These are phyloP conservation scores for Psittacus erithacus DNA, from an alignment of 2,113 vertebrate species.

Conservation along the genomic window DNA sequence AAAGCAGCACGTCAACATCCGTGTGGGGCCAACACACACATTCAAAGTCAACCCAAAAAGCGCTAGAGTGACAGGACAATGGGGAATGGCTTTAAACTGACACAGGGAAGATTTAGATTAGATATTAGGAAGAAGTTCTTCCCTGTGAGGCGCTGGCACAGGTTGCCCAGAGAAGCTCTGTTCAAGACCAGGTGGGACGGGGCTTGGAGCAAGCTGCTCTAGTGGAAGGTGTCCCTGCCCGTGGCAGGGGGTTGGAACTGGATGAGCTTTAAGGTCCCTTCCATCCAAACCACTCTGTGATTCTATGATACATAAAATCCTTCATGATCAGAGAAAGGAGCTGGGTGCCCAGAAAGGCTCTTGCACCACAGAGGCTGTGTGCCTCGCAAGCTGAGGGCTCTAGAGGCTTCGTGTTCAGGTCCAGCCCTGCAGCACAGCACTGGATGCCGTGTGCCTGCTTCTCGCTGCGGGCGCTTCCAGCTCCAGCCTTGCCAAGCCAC, in stretches of 20 bases:
- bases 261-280: background rate
- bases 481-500: background rate
- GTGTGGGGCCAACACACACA: accelerated
- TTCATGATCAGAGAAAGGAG: background rate
- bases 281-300: background rate
- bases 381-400: too few species aligned
- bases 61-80: background rate
- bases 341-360: background rate
- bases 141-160: background rate
- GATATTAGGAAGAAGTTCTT: background rate
- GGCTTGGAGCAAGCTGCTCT: background rate
- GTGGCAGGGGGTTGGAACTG: background rate
- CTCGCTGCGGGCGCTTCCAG: background rate
- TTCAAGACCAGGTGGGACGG: background rate
- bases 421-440: background rate
- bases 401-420: accelerated
- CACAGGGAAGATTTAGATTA: background rate
- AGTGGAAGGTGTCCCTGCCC: background rate
- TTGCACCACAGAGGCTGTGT: background rate
- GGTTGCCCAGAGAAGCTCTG: background rate
- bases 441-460: accelerated
- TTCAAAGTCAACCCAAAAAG: background rate
- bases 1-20: accelerated
- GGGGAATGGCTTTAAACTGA: background rate
- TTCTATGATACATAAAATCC: background rate